Percentiles rank a stretch among this genome's conserved stretches.
These are phyloP conservation scores for Ostrea edulis DNA, from an alignment of 1,140 invertebrate species.

Conservation along the genomic window DNA sequence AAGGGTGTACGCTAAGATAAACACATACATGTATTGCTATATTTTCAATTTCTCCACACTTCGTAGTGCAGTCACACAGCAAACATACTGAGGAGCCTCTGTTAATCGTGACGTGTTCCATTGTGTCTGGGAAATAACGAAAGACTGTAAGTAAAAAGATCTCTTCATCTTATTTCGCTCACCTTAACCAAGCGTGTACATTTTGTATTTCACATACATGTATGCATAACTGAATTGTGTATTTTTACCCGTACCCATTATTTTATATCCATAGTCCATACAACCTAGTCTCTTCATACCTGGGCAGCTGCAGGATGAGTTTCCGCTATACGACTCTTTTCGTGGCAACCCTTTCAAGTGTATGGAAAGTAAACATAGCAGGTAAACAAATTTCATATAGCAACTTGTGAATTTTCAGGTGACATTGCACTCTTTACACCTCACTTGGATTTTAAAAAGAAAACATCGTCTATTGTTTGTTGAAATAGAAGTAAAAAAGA, in stretches of 20 bases:
- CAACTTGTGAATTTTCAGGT: too few species aligned
- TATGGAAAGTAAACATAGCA: not conserved
- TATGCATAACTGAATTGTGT: too few species aligned
- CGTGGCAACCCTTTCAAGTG: not conserved
- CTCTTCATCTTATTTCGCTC: not conserved
- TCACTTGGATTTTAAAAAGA: too few species aligned
- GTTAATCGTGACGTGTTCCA: not conserved
- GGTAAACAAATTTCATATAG: not conserved
- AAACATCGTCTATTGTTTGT: too few species aligned
- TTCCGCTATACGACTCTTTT: not conserved
- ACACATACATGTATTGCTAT: constrained; percentile 3
- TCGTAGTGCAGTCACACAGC: not conserved
- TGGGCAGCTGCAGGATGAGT: not conserved
- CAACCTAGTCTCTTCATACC: not conserved
- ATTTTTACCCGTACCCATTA: not conserved
- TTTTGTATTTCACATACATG: not conserved
- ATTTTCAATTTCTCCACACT: not conserved
- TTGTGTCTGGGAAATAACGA: not conserved
- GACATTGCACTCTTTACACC: too few species aligned
- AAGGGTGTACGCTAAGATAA: not conserved
- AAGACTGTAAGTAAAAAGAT: not conserved
- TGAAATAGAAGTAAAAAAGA: too few species aligned
- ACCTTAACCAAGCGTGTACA: not conserved
- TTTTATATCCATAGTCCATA: not conserved
- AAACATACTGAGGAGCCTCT: not conserved